Evolutionary conservation across 64 coral and sea anemone species (phyloP), one percentile per base, ranked within the genome.

Genomic region (Actinia tenebrosa): DNA sequence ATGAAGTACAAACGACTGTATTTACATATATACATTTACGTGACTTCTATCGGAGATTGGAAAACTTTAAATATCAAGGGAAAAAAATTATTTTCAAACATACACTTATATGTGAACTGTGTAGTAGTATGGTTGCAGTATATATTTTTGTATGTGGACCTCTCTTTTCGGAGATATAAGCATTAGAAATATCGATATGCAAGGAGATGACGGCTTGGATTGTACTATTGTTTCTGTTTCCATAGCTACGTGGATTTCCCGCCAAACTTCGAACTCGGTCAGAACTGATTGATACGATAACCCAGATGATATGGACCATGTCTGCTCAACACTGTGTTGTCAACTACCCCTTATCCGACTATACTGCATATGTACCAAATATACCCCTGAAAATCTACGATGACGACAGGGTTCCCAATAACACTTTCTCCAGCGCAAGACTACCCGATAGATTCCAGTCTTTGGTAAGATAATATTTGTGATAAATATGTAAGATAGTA

Each of bases 311-410:
- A 42, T 79, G 88, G 53, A 87, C 85, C 10, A 11, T 90, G 77
- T 72, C 43, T 18, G 47, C 64, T 16, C 88, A 84, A 14, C 92
- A 94, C 56, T 27, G 84, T 9, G 77, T 84, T 26, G 64, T 87
- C 7, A 90, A 90, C 62, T 90, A 90, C 80, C 66, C 30, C 10
- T 5, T 94, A 1, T 50, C 85, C 46, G 86, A 94, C 56, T 94
- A 94, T n/a, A 78, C 15, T 60, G 16, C 25, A 30, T 94, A 90
- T 84, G 77, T 72, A 17, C 92, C 92, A 16, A 89, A 87, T 77
- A 47, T 83, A 10, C 89, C 92, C 44, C 90, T 88, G 44, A 94
- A 94, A 45, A 62, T 94, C 78, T 94, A 94, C 66, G 23, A 87
- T 78, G 88, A 90, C 59, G 45, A 77, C 79, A 80, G 92, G 18